Evolutionary conservation across 2,113 vertebrate species (phyloP), one percentile per base, ranked within the genome.

Genomic region (Cinclus cinclus): DNA sequence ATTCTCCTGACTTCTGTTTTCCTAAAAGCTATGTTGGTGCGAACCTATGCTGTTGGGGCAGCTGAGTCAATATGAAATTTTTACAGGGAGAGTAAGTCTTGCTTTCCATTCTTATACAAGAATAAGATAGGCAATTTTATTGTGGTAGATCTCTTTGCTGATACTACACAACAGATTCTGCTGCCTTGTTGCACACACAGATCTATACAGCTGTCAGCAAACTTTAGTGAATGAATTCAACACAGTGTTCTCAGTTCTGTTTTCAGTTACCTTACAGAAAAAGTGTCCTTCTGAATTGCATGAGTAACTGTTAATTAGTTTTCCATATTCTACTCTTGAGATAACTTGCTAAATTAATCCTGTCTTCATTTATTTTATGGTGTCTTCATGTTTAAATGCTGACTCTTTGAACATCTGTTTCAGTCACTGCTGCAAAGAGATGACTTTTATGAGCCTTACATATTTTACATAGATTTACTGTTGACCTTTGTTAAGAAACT

Each of bases 331-430:
- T 79, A 37, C 83, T 97, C 95, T 80, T 60, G 83, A 96, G 81
- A 95, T 90, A 95, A 95, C 69, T 95, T 96, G 90, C 95, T 97
- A 95, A 95, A 96, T 97, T 93, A 95, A 97, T 97, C 79, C 83
- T 90, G 71, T 95, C 93, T 96, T 97, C 78, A 93, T 98, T 98
- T 97, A 94, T 96, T 97, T 97, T 97, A 97, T 97, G 81, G 81
- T 81, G 30, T 92, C 96, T 97, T 97, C 76, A 52, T 96, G 89
- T 97, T 97, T 97, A 98, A 97, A 98, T 94, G 92, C 94, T 97
- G 95, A 96, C 96, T 98, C 97, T 96, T 94, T 97, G 95, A 98
- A 97, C 97, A 98, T 98, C 97, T 98, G 97, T 96, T 98, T 97
- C 93, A 87, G 94, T 97, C 93, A 96, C 83, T 91, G 84, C 96